A percentile compares a stretch with the other conserved stretches of the same genome.
Conservation (phyloP, 2,888 invertebrate genomes). For the Tipula helvola region DNA sequence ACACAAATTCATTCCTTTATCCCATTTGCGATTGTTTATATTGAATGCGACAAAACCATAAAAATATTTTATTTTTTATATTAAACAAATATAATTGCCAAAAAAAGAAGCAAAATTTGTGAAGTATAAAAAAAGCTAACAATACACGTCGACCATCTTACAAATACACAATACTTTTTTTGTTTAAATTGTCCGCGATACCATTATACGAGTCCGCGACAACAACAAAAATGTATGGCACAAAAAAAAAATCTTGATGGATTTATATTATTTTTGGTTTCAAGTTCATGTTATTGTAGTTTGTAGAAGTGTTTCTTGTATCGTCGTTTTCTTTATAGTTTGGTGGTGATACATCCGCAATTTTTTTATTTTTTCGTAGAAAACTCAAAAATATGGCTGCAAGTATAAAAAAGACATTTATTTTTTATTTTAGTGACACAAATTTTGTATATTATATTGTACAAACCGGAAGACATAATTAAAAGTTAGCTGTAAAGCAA, state of each 20-base stretch:
- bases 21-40: neutral
- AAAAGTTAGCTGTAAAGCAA: neutral
- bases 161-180: neutral
- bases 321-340: neutral
- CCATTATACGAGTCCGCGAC: neutral
- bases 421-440: neutral
- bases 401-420: neutral
- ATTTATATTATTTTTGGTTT: neutral
- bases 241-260: neutral
- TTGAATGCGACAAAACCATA: neutral
- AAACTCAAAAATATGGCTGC: neutral
- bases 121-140: neutral
- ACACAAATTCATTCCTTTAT: neutral
- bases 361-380: neutral
- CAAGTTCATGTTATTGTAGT: neutral
- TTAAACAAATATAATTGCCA: slow-evolving; percentile 4
- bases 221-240: neutral
- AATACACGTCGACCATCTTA: neutral
- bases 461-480: neutral
- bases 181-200: neutral
- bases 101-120: neutral
- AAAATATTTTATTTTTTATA: neutral
- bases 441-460: neutral
- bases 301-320: neutral
- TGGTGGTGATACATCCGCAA: neutral